Evolutionary conservation across 2,113 vertebrate genomes (phyloP).

Genomic region (Mungos mungo): DNA sequence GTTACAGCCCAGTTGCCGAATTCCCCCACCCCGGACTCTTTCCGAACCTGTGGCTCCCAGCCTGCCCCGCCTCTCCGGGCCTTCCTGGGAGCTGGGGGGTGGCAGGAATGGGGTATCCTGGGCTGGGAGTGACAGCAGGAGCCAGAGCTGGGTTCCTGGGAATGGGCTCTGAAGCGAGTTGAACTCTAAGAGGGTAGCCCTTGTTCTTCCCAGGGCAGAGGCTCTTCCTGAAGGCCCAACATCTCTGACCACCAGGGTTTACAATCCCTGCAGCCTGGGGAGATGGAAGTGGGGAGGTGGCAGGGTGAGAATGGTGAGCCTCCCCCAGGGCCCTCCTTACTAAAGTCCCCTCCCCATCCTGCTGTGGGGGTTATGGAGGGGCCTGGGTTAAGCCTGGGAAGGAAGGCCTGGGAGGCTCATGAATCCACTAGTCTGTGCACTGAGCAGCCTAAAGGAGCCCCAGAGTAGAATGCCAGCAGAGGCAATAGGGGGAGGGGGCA

Average conservation of each 20-base stretch:
- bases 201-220: not conserved
- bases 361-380: too few relatives aligned
- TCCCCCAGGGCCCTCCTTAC: not conserved
- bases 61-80: not conserved
- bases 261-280: conserved; percentile 15
- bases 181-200: not conserved
- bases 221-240: not conserved
- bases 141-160: not conserved
- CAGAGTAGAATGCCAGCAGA: not conserved
- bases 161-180: not conserved
- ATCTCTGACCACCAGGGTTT: conserved; percentile 18
- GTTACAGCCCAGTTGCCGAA: conserved; percentile 61
- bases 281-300: conserved; percentile 50
- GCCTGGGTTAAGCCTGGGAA: not conserved
- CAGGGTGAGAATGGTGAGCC: not conserved
- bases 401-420: not conserved
- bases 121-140: not conserved
- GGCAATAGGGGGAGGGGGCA: not conserved
- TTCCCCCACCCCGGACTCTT: conserved; percentile 79
- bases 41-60: conserved; percentile 69
- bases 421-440: not conserved
- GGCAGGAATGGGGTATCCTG: not conserved
- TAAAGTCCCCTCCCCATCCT: not conserved
- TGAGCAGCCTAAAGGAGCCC: not conserved
- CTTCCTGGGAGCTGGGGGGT: not conserved